A percentile compares a stretch with the other conserved stretches of the same genome.
Conservation (phyloP, 2,888 invertebrate species). For the Drosophila fulvimacula region DNA sequence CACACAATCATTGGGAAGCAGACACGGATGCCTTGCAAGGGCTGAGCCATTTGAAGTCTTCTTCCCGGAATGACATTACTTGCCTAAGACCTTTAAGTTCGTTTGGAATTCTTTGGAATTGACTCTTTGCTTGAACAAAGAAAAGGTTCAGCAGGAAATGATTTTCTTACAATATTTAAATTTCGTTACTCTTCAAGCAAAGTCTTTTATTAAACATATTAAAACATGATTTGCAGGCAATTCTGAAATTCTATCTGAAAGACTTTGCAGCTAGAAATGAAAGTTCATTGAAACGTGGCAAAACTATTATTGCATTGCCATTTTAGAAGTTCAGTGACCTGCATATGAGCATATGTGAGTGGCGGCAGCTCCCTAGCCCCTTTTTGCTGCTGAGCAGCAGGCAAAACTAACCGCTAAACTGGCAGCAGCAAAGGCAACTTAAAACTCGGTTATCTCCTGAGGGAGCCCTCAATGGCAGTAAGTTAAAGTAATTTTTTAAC, state of each 20-base stretch:
- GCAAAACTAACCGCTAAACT: slow-evolving; percentile 19
- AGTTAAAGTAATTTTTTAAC: slow-evolving; percentile 76
- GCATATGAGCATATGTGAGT: slow-evolving; percentile 4
- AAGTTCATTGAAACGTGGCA: not conserved
- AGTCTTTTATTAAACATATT: not conserved
- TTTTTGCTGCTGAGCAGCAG: slow-evolving; percentile 44
- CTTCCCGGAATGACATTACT: not conserved
- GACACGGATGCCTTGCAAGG: not conserved
- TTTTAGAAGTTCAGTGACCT: slow-evolving; percentile 16
- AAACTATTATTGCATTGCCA: not conserved
- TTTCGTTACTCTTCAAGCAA: not conserved
- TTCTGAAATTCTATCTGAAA: not conserved
- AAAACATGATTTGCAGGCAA: not conserved
- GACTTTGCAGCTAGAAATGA: not conserved
- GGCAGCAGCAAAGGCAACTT: slow-evolving; percentile 17
- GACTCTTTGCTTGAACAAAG: not conserved
- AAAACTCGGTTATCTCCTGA: slow-evolving; percentile 55
- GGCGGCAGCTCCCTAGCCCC: slow-evolving; percentile 52
- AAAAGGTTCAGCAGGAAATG: too few relatives aligned
- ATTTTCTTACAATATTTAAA: too few relatives aligned
- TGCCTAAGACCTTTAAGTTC: not conserved
- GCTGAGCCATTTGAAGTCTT: slow-evolving; percentile 5
- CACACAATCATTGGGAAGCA: not conserved
- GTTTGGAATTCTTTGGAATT: not conserved
- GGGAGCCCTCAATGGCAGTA: slow-evolving; percentile 57